Conservation (phyloP, 2,888 invertebrate genomes). For the Oscheius myriophilus region DNA sequence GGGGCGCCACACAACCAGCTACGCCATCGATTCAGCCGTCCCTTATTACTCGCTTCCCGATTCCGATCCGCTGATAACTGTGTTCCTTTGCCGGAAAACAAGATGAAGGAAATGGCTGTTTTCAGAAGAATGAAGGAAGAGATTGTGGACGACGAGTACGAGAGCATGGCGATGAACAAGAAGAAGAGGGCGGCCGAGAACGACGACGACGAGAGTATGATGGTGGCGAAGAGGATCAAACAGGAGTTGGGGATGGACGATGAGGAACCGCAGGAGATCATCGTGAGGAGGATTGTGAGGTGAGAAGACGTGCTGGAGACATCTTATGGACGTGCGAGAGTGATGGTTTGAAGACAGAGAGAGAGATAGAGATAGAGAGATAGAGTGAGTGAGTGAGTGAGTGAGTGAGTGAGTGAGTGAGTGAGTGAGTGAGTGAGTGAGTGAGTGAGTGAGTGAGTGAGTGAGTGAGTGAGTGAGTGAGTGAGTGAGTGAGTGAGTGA, state of each 20-base stretch:
- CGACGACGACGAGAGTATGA: slow-evolving; percentile 44
- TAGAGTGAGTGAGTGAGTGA: not conserved
- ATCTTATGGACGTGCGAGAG: not conserved
- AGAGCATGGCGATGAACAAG: not conserved
- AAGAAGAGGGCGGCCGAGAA: slow-evolving; percentile 19
- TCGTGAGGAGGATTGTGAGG: slow-evolving; percentile 9
- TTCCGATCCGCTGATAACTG: no score
- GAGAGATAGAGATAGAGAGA: no score
- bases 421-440: not conserved
- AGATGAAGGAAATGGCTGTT: no score
- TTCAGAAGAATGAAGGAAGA: slow-evolving; percentile 25
- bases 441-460: not conserved
- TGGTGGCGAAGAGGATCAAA: slow-evolving; percentile 47
- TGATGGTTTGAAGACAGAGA: not conserved
- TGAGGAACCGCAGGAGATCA: slow-evolving; percentile 16
- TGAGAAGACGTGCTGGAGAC: not conserved
- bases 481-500: no score
- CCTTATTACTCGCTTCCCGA: not conserved
- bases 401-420: not conserved
- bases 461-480: not conserved
- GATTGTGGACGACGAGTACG: slow-evolving; percentile 25
- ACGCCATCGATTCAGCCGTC: slow-evolving; percentile 12
- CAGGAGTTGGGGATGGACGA: slow-evolving; percentile 38
- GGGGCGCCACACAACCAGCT: slow-evolving; percentile 21
- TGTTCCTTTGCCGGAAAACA: no score